Conservation (phyloP, 2,888 invertebrate genomes). For the Blastobasis adustella region DNA sequence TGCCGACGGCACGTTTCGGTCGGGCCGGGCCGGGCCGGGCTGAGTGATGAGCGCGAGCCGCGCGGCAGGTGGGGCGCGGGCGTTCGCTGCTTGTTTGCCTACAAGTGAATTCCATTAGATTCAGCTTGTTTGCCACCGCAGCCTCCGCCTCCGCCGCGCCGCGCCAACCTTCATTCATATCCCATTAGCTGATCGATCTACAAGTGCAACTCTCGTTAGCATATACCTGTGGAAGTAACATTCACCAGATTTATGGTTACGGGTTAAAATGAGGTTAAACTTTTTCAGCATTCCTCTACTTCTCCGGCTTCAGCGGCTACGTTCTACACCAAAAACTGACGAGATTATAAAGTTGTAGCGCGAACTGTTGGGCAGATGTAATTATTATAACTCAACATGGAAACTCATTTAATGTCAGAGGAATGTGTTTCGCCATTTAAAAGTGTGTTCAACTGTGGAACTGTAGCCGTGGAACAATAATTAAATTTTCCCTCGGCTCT, state of each 20-base stretch:
- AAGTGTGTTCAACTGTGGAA: conserved; percentile 58
- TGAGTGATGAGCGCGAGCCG: conserved; percentile 28
- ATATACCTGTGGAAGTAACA: conserved; percentile 18
- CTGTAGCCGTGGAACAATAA: conserved; percentile 58
- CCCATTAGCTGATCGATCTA: conserved; percentile 71
- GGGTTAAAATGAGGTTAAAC: neutral
- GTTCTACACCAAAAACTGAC: too few relatives aligned
- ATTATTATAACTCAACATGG: conserved; percentile 52
- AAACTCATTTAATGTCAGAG: conserved; percentile 58
- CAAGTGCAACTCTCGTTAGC: conserved; percentile 56
- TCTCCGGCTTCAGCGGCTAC: too few relatives aligned
- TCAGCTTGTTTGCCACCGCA: conserved; percentile 58
- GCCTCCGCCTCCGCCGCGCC: conserved; percentile 41
- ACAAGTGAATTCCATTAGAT: conserved; percentile 74
- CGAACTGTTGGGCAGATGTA: conserved; percentile 18
- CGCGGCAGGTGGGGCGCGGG: conserved; percentile 34
- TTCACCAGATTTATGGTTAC: neutral
- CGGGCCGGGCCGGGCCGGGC: conserved; percentile 18
- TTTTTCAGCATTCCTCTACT: too few relatives aligned
- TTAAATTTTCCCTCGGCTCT: conserved; percentile 62
- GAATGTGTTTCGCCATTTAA: conserved; percentile 57
- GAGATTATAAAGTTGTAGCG: too few relatives aligned
- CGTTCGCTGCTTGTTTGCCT: conserved; percentile 68
- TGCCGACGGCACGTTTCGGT: conserved; percentile 18
- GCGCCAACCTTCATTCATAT: conserved; percentile 60